These are phyloP conservation scores for Onthophagus taurus DNA, from an alignment of 1,140 invertebrate genomes.

Conservation along the genomic window DNA sequence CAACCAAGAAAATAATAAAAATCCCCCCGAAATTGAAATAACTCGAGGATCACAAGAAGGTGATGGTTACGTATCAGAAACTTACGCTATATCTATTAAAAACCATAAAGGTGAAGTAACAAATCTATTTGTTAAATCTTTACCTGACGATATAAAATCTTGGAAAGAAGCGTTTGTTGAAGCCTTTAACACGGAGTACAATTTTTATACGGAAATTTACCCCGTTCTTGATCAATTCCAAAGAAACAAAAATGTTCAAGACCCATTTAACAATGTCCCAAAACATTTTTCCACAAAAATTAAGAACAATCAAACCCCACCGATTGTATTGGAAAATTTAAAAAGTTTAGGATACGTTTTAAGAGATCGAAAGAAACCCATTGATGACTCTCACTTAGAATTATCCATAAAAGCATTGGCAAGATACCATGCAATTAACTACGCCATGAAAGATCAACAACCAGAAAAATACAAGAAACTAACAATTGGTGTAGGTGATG, in stretches of 20 bases:
- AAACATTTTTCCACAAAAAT: conserved; percentile 3
- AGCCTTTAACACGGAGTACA: neutral
- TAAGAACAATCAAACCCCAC: no score
- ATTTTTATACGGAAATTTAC: neutral
- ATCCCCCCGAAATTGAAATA: no score
- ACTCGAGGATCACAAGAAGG: conserved; percentile 2
- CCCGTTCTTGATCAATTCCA: conserved; percentile 2
- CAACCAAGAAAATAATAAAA: no score
- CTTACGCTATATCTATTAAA: neutral
- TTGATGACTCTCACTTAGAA: conserved; percentile 3
- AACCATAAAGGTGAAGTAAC: neutral
- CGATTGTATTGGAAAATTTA: conserved; percentile 10
- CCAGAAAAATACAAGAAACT: neutral
- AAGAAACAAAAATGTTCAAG: neutral
- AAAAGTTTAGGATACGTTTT: neutral
- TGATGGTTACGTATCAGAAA: conserved; percentile 4
- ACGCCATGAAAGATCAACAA: conserved; percentile 8
- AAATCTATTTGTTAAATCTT: conserved; percentile 4
- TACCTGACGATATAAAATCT: neutral
- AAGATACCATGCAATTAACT: conserved; percentile 8
- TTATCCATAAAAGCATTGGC: conserved; percentile 2
- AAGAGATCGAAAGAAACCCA: neutral
- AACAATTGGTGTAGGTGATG: neutral
- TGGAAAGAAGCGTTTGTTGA: neutral
- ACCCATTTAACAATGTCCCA: neutral